phyloP scores from a whole-genome alignment of 2,888 invertebrate genomes.

The Sipunculus nudus region DNA sequence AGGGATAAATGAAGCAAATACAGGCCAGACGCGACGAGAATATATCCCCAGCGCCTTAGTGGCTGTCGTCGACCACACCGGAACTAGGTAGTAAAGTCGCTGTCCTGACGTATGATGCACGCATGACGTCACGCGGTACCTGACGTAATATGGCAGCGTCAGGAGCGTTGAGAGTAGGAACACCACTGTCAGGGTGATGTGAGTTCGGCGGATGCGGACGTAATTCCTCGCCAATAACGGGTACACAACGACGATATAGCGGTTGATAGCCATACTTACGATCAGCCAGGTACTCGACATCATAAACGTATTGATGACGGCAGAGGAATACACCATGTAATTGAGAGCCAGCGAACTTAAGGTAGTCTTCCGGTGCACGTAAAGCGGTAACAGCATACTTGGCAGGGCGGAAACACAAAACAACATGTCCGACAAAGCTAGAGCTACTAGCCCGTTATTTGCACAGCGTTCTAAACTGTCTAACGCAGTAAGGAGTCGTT shows the following conservation, averaged over 20 bases:
- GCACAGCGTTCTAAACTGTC: constrained; percentile 82
- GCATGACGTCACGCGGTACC: constrained; percentile 7
- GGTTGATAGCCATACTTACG: constrained; percentile 77
- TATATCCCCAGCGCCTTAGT: no score
- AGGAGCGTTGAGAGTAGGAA: constrained; percentile 75
- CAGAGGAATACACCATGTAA: constrained; percentile 52
- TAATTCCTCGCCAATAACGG: constrained; percentile 71
- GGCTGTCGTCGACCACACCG: no score
- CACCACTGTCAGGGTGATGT: constrained; percentile 74
- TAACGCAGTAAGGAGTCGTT: constrained; percentile 55
- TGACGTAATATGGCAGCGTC: constrained; percentile 71
- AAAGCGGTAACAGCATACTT: constrained; percentile 72
- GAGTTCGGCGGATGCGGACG: constrained; percentile 71
- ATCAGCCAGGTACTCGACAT: constrained; percentile 81
- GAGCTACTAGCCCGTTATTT: constrained; percentile 78
- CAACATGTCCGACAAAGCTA: constrained; percentile 79
- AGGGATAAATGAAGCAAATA: constrained; percentile 56
- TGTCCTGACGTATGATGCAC: no score
- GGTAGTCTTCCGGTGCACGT: no score
- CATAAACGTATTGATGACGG: constrained; percentile 62
- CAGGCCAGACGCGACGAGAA: constrained; percentile 48
- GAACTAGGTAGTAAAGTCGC: no score
- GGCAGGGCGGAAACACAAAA: no score
- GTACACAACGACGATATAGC: constrained; percentile 80
- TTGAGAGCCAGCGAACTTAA: no score